A percentile compares a stretch with the other conserved stretches of the same genome.
Conservation (phyloP, 2,888 invertebrate genomes). For the Strigamia maritima region DNA sequence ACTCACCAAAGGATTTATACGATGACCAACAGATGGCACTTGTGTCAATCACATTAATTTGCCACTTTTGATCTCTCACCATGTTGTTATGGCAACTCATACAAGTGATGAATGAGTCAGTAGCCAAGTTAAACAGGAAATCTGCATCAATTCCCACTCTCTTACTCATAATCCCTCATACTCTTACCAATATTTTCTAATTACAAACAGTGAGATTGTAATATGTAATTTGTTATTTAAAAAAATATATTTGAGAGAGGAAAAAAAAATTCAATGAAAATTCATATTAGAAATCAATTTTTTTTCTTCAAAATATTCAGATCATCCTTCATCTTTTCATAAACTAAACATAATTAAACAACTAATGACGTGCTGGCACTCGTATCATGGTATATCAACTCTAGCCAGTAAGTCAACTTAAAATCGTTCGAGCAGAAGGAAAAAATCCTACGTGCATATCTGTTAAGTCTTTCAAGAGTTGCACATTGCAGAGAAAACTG, state of each 20-base stretch:
- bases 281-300: no score
- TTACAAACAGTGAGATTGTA: no score
- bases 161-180: not conserved
- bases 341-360: not conserved
- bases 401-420: not conserved
- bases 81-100: not conserved
- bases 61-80: slow-evolving; percentile 27
- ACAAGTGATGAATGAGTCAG: slow-evolving; percentile 9
- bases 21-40: slow-evolving; percentile 29
- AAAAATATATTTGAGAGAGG: no score
- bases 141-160: not conserved
- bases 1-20: slow-evolving; percentile 13
- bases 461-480: not conserved
- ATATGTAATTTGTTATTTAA: no score
- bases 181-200: not conserved
- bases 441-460: not conserved
- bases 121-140: slow-evolving; percentile 5
- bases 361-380: not conserved
- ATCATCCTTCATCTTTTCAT: not conserved
- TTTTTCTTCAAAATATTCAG: not conserved
- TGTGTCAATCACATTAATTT: slow-evolving; percentile 26
- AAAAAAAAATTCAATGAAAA: no score
- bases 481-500: slow-evolving; percentile 6
- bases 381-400: not conserved
- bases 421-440: not conserved